Conservation (phyloP, 2,888 invertebrate species). For the Xestia c-nigrum region DNA sequence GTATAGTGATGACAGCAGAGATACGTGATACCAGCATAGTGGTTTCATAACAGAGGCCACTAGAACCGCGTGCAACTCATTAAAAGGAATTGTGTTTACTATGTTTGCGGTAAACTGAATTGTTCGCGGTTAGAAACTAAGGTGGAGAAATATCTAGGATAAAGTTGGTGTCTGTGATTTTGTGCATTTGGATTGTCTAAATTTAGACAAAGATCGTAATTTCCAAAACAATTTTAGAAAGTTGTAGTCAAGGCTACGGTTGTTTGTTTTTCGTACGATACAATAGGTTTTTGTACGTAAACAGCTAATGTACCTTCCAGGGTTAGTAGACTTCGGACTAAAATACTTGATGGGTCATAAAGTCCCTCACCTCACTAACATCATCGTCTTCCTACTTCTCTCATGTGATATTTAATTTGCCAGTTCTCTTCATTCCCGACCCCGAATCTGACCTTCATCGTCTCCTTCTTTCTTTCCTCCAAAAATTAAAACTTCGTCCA, state of each 20-base stretch:
- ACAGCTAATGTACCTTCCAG: neutral
- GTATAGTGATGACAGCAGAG: slow-evolving; percentile 58
- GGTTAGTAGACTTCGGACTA: neutral
- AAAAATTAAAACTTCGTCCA: neutral
- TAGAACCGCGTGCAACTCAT: slow-evolving; percentile 45
- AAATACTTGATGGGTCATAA: neutral
- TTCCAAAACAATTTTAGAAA: neutral
- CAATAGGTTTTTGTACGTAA: neutral
- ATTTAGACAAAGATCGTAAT: neutral
- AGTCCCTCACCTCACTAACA: neutral
- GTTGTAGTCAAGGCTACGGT: neutral
- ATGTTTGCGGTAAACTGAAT: slow-evolving; percentile 43
- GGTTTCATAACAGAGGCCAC: slow-evolving; percentile 61
- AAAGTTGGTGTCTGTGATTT: neutral
- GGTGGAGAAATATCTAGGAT: slow-evolving; percentile 31
- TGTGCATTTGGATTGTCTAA: slow-evolving; percentile 7
- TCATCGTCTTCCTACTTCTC: neutral
- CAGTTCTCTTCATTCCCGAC: neutral
- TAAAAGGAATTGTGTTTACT: slow-evolving; percentile 48
- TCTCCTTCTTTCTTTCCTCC: too few relatives aligned
- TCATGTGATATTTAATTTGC: neutral
- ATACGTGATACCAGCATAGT: slow-evolving; percentile 57
- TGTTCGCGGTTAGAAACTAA: slow-evolving; percentile 19
- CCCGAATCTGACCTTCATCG: neutral
- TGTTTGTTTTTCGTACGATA: neutral